These are phyloP conservation scores for Narcine bancroftii DNA, from an alignment of 2,113 vertebrate species.

Conservation along the genomic window DNA sequence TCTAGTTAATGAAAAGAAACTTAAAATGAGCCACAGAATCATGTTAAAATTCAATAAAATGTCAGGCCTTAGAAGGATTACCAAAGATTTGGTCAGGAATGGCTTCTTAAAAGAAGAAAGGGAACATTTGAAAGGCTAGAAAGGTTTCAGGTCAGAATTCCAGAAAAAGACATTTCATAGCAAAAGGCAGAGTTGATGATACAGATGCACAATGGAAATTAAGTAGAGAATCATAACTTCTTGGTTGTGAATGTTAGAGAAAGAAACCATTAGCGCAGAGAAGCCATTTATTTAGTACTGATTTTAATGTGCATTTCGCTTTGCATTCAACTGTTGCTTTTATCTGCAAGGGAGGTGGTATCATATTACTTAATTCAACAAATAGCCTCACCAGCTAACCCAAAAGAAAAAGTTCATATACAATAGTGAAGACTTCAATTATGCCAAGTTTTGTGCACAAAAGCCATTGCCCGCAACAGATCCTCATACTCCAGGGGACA, in stretches of 20 bases:
- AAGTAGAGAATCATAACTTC: not conserved
- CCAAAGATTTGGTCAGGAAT: not conserved
- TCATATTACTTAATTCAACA: not conserved
- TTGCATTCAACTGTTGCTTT: not conserved
- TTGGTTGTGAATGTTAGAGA: not conserved
- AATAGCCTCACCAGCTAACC: not conserved
- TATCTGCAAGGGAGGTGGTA: not conserved
- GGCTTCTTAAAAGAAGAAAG: not conserved
- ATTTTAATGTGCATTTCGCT: not conserved
- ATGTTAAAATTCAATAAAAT: not conserved
- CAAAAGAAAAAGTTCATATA: not conserved
- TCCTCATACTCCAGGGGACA: not conserved
- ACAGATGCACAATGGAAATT: not conserved
- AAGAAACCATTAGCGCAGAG: too few relatives aligned
- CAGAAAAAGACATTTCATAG: not conserved
- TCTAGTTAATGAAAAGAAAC: not conserved
- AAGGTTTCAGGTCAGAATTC: not conserved
- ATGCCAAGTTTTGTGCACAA: not conserved
- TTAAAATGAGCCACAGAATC: too few relatives aligned
- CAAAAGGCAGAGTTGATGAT: not conserved
- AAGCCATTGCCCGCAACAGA: not conserved
- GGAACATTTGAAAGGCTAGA: too few relatives aligned
- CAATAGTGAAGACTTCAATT: not conserved
- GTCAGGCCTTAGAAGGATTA: not conserved
- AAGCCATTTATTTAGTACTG: not conserved